Base-by-base conservation (phyloP, 1,140 invertebrate species). In the Chionoecetes opilio region DNA sequence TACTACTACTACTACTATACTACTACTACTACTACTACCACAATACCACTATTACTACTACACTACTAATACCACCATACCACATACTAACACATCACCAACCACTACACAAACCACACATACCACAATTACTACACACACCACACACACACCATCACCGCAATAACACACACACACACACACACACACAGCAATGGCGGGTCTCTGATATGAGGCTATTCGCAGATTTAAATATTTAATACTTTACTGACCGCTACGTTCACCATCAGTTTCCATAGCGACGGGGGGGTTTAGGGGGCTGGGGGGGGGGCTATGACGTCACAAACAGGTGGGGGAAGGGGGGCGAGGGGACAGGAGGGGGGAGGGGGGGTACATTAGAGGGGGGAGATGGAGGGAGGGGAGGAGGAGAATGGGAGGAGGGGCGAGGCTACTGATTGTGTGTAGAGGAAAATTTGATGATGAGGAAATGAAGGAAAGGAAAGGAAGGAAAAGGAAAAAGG, bases 131-230 rank as follows among this genome's bases (percentile, higher is more conserved):
- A 46, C 41, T 46, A 14, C 14, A 46, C 5, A 46, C 5, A 46
- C 14, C 41, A 46, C 14, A 46, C 41, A 5, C 41, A 46, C 41
- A 46, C 41, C 41, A 8, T 14, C 14, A 46, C 41, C 5, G 5
- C 5, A 46, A 46, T 8, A 14, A 46, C 63, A 75, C 63, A n/a
- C 63, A 75, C 63, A 75, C 63, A n/a, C 63, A 75, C 21, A 75
- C 63, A 75, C 5, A n/a, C 46, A 2, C 46, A 53, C 46, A 53
- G 46, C 46, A 53, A 53, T 53, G 46, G 46, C 46, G 46, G 46
- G 11, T 75, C 63, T 75, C 63, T n/a, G 63, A 75, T 75, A 75
- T 75, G 63, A 75, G 63, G 63, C 26, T 75, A 75, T 75, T 75
- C 63, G n/a, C 21, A 26, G 63, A 75, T 75, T 75, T 75, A 75